These are phyloP conservation scores for Gila orcuttii DNA, from an alignment of 2,113 vertebrate genomes.

Conservation along the genomic window DNA sequence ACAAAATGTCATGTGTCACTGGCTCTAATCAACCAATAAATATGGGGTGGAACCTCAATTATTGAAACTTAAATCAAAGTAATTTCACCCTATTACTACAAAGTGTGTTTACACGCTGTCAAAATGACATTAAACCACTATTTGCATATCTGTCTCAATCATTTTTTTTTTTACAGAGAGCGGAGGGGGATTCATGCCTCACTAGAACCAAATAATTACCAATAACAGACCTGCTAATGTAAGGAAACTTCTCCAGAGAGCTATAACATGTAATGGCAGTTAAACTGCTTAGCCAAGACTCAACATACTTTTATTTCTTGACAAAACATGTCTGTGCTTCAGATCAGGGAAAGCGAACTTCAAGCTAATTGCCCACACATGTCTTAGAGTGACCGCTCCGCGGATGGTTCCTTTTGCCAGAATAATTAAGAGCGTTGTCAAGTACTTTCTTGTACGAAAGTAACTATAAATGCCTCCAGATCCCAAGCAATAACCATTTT, in stretches of 20 bases:
- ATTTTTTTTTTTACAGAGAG: background rate
- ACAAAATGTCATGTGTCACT: slow-evolving; percentile 10
- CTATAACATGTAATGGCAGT: background rate
- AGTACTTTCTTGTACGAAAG: slow-evolving; percentile 40
- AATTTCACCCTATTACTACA: background rate
- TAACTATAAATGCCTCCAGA: slow-evolving; percentile 59
- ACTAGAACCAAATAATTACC: slow-evolving; percentile 46
- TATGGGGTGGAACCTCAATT: slow-evolving; percentile 36
- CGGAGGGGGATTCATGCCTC: slow-evolving; percentile 13
- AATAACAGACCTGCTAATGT: slow-evolving; percentile 26
- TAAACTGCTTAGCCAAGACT: background rate
- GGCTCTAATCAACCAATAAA: slow-evolving; percentile 26
- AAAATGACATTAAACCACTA: slow-evolving; percentile 22
- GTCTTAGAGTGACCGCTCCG: background rate
- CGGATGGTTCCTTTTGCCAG: background rate
- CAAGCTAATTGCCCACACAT: slow-evolving; percentile 24
- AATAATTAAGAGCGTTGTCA: slow-evolving; percentile 25
- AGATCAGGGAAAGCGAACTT: slow-evolving; percentile 9
- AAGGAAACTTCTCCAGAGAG: background rate
- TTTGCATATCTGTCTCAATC: background rate
- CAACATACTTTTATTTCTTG: background rate
- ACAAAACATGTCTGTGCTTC: slow-evolving; percentile 3
- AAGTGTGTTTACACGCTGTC: slow-evolving; percentile 15
- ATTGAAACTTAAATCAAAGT: background rate
- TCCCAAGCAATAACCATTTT: slow-evolving; percentile 50